These are phyloP conservation scores for Casuarius casuarius DNA, from an alignment of 2,113 vertebrate species.

Conservation along the genomic window DNA sequence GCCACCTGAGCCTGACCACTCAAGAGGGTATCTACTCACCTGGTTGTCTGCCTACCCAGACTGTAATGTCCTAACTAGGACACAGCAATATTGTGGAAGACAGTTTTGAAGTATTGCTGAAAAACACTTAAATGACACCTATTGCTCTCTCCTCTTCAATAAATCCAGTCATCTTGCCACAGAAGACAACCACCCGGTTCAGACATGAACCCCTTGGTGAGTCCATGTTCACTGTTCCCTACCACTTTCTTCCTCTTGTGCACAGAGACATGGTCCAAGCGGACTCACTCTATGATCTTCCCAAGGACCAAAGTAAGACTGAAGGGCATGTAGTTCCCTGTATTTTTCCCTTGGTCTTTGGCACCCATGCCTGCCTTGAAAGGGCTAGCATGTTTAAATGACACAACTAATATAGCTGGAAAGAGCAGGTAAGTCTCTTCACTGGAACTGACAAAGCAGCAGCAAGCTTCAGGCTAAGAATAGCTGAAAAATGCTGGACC, in stretches of 20 bases:
- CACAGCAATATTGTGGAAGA: too few relatives aligned
- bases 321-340: not conserved
- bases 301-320: not conserved
- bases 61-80: too few relatives aligned
- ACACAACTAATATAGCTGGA: not conserved
- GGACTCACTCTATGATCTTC: not conserved
- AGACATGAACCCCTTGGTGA: not conserved
- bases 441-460: not conserved
- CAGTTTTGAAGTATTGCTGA: too few relatives aligned
- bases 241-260: rapidly evolving
- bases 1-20: too few relatives aligned
- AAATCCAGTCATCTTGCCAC: too few relatives aligned
- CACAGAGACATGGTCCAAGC: not conserved
- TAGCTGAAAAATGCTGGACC: not conserved
- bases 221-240: rapidly evolving
- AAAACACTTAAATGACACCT: too few relatives aligned
- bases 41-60: too few relatives aligned
- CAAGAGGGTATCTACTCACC: too few relatives aligned
- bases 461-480: not conserved
- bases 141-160: too few relatives aligned
- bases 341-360: not conserved
- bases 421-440: not conserved
- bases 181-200: not conserved
- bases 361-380: not conserved
- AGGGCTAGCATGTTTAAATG: not conserved